Evolutionary conservation across 2,888 invertebrate genomes (phyloP).

Genomic region (Agrilus biguttatus): DNA sequence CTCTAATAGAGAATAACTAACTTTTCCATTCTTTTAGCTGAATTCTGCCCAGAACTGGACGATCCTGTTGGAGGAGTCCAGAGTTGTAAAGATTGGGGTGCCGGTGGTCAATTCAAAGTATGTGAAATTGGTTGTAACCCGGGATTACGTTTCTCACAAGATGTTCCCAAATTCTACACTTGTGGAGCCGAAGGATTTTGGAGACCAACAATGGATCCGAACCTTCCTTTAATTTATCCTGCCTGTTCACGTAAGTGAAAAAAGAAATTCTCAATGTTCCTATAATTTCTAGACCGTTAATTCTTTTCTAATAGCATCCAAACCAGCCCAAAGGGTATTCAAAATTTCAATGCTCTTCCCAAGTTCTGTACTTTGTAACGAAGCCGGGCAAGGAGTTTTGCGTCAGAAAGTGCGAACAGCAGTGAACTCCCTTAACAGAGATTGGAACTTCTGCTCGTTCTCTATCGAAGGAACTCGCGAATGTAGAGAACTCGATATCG

Average conservation of each 20-base stretch:
- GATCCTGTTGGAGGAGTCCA: conserved; percentile 88
- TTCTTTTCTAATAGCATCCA: conserved; percentile 45
- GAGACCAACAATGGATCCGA: conserved; percentile 76
- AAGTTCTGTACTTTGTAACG: conserved; percentile 89
- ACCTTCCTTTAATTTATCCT: conserved; percentile 71
- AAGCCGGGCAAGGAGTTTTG: conserved; percentile 85
- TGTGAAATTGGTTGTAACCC: conserved; percentile 81
- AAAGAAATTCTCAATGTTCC: background rate
- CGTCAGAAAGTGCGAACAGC: conserved; percentile 79
- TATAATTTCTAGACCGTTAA: background rate
- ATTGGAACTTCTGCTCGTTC: conserved; percentile 95
- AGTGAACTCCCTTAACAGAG: conserved; percentile 79
- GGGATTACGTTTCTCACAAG: conserved; percentile 81
- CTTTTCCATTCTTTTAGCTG: conserved; percentile 42
- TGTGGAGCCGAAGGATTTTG: conserved; percentile 98
- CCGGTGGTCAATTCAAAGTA: conserved; percentile 88
- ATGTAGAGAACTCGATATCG: conserved; percentile 80
- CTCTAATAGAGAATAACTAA: conserved; percentile 1
- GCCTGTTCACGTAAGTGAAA: conserved; percentile 64
- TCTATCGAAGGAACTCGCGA: conserved; percentile 76
- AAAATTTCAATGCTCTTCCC: conserved; percentile 90
- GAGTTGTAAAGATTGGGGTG: conserved; percentile 91
- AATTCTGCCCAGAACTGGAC: conserved; percentile 78
- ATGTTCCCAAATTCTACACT: conserved; percentile 91
- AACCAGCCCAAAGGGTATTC: conserved; percentile 89